These are phyloP conservation scores for Danionella dracula DNA, from an alignment of 2,797 vertebrate species.

Conservation along the genomic window DNA sequence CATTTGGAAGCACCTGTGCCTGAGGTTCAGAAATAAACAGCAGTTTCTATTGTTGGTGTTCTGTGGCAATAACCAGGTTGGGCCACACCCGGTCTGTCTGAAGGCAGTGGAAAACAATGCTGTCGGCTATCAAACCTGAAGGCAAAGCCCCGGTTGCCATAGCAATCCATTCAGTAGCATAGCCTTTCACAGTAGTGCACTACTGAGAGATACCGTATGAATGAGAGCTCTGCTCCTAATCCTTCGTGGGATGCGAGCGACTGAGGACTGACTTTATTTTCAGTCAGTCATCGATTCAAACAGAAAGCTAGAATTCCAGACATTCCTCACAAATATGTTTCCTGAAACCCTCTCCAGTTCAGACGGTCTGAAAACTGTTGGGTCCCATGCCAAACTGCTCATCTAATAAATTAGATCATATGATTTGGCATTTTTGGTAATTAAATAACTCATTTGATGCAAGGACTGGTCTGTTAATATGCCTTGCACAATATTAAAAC, in stretches of 20 bases:
- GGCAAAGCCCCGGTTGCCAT: constrained; percentile 24
- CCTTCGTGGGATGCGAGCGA: too few species aligned
- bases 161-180: not conserved
- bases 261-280: too few species aligned
- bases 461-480: too few species aligned
- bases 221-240: too few species aligned
- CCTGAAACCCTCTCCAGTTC: constrained; percentile 6
- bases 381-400: not conserved
- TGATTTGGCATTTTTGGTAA: not conserved
- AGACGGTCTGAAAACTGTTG: not conserved
- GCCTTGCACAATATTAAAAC: too few species aligned
- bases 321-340: constrained; percentile 13
- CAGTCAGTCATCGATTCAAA: not conserved
- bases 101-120: constrained; percentile 31
- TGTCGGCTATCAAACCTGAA: constrained; percentile 17
- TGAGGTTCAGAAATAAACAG: not conserved
- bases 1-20: too few species aligned
- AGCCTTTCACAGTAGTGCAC: constrained; percentile 1
- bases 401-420: not conserved
- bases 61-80: constrained; percentile 10
- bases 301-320: constrained; percentile 23
- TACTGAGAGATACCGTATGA: too few species aligned
- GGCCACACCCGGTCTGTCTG: constrained; percentile 33
- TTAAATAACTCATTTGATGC: too few species aligned
- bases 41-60: constrained; percentile 8